Evolutionary conservation across 2,888 invertebrate species (phyloP), one percentile per base, ranked within the genome.

Genomic region (Meandrusa payeni): DNA sequence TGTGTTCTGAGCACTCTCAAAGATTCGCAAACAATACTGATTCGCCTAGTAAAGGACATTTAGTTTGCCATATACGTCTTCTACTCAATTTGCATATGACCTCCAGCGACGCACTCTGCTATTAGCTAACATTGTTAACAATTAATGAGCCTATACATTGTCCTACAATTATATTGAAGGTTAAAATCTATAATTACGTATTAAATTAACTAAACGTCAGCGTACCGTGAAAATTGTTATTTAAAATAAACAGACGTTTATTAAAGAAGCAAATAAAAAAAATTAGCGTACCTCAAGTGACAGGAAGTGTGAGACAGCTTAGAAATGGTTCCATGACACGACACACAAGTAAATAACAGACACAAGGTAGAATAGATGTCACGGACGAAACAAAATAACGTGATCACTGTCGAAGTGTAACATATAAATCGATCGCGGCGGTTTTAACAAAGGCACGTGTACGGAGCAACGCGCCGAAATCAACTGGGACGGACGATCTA

Each of bases 401-500:
- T 15, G 31, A 19, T 23, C 38, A 44, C 44, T 26, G 27, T 43
- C 12, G 36, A 19, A 38, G 20, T 26, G 31, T 39, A 29, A 41
- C 32, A 37, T 41, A 45, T 24, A 36, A 9, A 19, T 19, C 34
- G 37, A 23, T 23, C 26, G 26, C 46, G 50, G 50, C 41, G 47
- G 46, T 37, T 33, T 41, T 42, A 26, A 38, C 27, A 39, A 32
- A 38, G 26, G 38, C 83, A 78, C 82, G 83, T 83, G 79, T 71
- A 64, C 85, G 62, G 69, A 75, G 75, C 85, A 76, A 67, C 83
- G 85, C 80, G 77, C 79, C 83, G 83, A 80, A 82, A 76, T 76
- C 75, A 78, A 87, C 86, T 87, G 86, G 83, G 77, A 75, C 81
- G 76, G 70, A 76, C 81, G 82, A 78, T 80, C 79, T 82, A 81